Percentiles rank a stretch among this genome's conserved stretches.
phyloP scores from a whole-genome alignment of 2,797 vertebrate genomes.

The Menidia menidia region DNA sequence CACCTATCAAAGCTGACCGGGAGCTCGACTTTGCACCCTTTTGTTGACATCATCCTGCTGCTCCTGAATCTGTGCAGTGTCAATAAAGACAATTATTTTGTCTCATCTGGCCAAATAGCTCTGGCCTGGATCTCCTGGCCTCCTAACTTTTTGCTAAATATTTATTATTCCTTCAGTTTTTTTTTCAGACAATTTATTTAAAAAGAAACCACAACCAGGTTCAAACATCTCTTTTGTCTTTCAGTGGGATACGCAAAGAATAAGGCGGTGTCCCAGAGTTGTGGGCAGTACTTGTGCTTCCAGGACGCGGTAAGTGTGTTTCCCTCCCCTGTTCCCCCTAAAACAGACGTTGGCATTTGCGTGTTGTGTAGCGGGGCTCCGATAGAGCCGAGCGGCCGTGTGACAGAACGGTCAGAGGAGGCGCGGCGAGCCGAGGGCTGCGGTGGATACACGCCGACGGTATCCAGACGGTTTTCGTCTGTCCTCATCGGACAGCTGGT shows the following conservation, averaged over 20 bases:
- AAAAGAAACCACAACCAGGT: not conserved
- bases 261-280: constrained; percentile 89
- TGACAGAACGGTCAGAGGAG: constrained; percentile 28
- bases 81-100: no score
- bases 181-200: no score
- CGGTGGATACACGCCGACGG: constrained; percentile 6
- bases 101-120: no score
- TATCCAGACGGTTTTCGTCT: no score
- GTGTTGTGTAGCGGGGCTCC: constrained; percentile 17
- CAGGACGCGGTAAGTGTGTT: constrained; percentile 92
- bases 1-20: no score
- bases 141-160: no score
- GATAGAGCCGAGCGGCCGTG: constrained; percentile 23
- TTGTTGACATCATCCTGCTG: no score
- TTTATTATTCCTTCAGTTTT: no score
- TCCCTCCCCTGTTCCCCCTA: constrained; percentile 8
- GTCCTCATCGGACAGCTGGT: not conserved
- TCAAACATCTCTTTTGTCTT: constrained; percentile 54
- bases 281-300: constrained; percentile 92
- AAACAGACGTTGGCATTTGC: no score
- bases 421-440: not conserved
- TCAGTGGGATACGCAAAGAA: constrained; percentile 97
- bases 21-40: no score
- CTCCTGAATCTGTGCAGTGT: no score
- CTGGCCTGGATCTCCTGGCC: no score